A percentile compares a stretch with the other conserved stretches of the same genome.
Conservation (phyloP, 2,797 vertebrate species). For the Cheirogaleus major region DNA sequence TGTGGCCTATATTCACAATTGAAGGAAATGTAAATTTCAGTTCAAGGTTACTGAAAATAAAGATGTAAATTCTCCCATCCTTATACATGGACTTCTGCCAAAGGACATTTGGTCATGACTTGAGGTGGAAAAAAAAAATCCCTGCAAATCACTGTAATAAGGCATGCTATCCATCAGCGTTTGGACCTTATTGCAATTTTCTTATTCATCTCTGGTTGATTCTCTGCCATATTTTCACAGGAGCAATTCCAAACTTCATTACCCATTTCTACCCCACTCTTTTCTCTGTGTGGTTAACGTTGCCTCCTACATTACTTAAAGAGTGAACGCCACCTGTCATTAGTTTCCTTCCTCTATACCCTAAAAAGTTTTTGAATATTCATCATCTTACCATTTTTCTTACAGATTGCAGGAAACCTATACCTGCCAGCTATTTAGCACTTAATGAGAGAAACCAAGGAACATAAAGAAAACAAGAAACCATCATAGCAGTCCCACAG, state of each 20-base stretch:
- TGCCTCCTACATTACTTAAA: conserved; percentile 19
- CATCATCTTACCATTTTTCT: background rate
- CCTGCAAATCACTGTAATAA: conserved; percentile 59
- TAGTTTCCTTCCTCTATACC: background rate
- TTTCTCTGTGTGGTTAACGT: conserved; percentile 23
- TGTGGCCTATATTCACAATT: conserved; percentile 39
- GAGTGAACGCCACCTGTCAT: conserved; percentile 7
- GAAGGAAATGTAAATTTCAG: conserved; percentile 70
- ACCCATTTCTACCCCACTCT: conserved; percentile 40
- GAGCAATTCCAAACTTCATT: conserved; percentile 69
- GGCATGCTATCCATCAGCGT: conserved; percentile 49
- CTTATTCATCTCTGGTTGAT: conserved; percentile 61
- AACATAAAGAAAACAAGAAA: background rate
- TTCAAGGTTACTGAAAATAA: conserved; percentile 76
- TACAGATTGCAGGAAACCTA: background rate
- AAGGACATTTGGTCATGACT: conserved; percentile 71
- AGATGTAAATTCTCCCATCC: conserved; percentile 67
- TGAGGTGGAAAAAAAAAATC: background rate
- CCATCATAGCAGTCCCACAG: background rate
- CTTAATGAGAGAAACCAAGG: background rate
- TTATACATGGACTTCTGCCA: conserved; percentile 63
- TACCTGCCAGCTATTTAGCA: background rate
- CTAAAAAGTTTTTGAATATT: background rate
- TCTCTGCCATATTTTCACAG: conserved; percentile 66
- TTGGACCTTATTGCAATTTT: conserved; percentile 52